Percentiles rank a stretch among this genome's conserved stretches.
phyloP scores from a whole-genome alignment of 2,888 invertebrate genomes.

The Drosophila yooni region DNA sequence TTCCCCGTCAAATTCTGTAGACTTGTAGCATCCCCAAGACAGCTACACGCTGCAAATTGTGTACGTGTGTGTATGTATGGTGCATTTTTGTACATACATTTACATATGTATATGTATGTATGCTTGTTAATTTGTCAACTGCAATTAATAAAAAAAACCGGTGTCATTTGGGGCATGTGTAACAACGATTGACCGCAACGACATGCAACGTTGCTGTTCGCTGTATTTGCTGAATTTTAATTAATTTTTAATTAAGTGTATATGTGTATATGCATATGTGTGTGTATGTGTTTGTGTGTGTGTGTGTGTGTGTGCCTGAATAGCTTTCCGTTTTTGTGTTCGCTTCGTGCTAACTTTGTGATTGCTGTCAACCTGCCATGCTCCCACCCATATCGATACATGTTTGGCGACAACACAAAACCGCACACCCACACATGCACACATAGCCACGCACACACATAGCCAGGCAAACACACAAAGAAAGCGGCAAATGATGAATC shows the following conservation, averaged over 20 bases:
- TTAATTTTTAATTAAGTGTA: conserved; percentile 76
- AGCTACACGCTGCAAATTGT: not conserved
- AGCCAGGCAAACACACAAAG: conserved; percentile 1
- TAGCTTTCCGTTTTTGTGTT: conserved; percentile 12
- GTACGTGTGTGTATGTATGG: not conserved
- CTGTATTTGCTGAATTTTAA: conserved; percentile 65
- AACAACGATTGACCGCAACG: conserved; percentile 36
- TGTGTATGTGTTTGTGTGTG: conserved; percentile 8
- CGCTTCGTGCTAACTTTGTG: conserved; percentile 35
- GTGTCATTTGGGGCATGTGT: conserved; percentile 10
- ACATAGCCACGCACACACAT: not conserved
- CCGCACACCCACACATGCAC: not conserved
- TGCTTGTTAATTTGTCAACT: conserved; percentile 3
- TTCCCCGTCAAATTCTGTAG: not conserved
- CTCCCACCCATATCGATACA: conserved; percentile 50
- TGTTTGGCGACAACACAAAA: conserved; percentile 16
- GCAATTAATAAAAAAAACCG: conserved; percentile 36
- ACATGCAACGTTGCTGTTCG: conserved; percentile 20
- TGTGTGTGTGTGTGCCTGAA: conserved; percentile 20
- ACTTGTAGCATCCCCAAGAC: not conserved
- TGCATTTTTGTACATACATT: not conserved
- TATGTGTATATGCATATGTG: conserved; percentile 18
- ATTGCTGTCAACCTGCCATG: conserved; percentile 23
- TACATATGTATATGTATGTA: conserved; percentile 1
- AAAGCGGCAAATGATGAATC: conserved; percentile 66